Evolutionary conservation across 2,113 vertebrate species (phyloP).

Genomic region (Macrotis lagotis): DNA sequence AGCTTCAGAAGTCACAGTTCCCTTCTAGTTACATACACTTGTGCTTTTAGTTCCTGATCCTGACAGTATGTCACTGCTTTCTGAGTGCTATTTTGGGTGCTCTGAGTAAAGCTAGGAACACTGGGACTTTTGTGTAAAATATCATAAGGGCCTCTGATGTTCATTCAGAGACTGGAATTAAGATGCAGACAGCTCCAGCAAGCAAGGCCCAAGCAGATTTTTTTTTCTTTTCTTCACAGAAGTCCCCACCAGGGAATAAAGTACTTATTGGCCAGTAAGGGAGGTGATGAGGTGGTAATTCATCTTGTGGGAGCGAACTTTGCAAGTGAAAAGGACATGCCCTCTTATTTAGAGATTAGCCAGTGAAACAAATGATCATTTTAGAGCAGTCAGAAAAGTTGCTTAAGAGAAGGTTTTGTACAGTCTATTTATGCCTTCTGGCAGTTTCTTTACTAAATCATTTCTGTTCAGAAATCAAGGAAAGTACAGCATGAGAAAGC

Average conservation of each 20-base stretch:
- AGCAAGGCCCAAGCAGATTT: constrained; percentile 85
- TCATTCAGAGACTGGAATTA: constrained; percentile 87
- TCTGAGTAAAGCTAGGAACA: constrained; percentile 90
- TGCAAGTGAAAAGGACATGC: constrained; percentile 80
- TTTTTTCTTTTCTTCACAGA: constrained; percentile 75
- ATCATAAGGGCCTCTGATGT: constrained; percentile 86
- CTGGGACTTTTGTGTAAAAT: constrained; percentile 91
- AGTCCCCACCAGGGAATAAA: constrained; percentile 80
- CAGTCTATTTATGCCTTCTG: constrained; percentile 8
- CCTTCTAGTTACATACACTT: constrained; percentile 74
- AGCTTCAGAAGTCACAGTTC: constrained; percentile 63
- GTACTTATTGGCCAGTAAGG: constrained; percentile 81
- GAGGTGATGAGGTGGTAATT: constrained; percentile 81
- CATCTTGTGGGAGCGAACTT: constrained; percentile 82
- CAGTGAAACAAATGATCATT: constrained; percentile 75
- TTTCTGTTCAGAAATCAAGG: constrained; percentile 40
- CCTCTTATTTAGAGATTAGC: constrained; percentile 84
- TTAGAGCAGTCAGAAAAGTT: constrained; percentile 73
- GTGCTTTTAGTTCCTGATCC: constrained; percentile 77
- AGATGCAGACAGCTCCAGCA: constrained; percentile 88
- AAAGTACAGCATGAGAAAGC: not conserved
- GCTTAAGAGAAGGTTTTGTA: constrained; percentile 66
- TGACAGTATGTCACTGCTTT: constrained; percentile 80
- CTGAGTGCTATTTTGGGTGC: constrained; percentile 84
- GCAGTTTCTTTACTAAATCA: constrained; percentile 61